Conservation (phyloP, 2,888 invertebrate genomes). For the Cheilosia soror region DNA sequence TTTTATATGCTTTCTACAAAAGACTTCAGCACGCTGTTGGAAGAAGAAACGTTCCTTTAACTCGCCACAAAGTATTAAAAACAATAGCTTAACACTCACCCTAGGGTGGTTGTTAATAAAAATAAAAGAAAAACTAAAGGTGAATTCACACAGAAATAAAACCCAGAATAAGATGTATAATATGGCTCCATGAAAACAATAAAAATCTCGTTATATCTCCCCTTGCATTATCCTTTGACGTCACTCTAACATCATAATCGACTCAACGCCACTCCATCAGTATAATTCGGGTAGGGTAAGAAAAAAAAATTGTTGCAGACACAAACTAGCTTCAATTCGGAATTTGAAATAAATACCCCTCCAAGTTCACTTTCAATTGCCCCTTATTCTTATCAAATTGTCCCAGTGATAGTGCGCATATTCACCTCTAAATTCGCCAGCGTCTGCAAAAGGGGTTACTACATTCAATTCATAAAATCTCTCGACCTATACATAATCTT, state of each 20-base stretch:
- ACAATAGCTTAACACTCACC: no score
- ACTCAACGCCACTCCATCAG: background rate
- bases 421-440: slow-evolving; percentile 60
- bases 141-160: no score
- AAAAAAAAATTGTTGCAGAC: background rate
- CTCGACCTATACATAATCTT: slow-evolving; percentile 1
- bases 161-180: no score
- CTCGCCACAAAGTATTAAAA: no score
- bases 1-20: no score
- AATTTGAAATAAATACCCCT: slow-evolving; percentile 26
- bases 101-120: no score
- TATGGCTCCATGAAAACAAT: background rate
- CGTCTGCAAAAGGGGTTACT: slow-evolving; percentile 50
- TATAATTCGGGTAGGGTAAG: background rate
- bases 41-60: no score
- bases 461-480: slow-evolving; percentile 45
- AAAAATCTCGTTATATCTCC: background rate
- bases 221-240: slow-evolving; percentile 10
- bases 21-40: no score
- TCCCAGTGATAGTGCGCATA: slow-evolving; percentile 9
- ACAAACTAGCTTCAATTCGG: slow-evolving; percentile 22
- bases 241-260: slow-evolving; percentile 12
- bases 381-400: slow-evolving; percentile 37
- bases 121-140: no score
- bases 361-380: background rate